Evolutionary conservation across 2,113 vertebrate species (phyloP).

Genomic region (Castor canadensis): DNA sequence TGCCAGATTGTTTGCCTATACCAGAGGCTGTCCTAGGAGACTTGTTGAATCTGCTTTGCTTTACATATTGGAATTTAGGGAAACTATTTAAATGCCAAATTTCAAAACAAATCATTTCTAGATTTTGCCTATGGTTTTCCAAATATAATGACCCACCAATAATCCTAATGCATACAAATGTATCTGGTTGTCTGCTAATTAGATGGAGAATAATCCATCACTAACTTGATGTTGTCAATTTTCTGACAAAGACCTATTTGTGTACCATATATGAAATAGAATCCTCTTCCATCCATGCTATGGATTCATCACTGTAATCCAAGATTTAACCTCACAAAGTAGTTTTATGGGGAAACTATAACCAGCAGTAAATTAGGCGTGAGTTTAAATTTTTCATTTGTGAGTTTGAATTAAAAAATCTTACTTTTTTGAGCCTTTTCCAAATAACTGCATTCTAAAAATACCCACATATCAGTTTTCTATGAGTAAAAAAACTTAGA

Average conservation of each 20-base stretch:
- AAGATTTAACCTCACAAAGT: not conserved
- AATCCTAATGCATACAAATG: not conserved
- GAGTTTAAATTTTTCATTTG: not conserved
- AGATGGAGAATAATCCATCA: conserved; percentile 14
- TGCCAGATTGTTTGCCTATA: conserved; percentile 68
- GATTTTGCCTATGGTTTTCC: not conserved
- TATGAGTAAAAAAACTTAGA: not conserved
- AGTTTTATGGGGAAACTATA: not conserved
- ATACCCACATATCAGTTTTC: not conserved
- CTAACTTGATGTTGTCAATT: not conserved
- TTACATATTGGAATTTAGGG: conserved; percentile 59
- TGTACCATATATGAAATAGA: not conserved
- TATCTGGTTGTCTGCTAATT: not conserved
- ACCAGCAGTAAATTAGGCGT: not conserved
- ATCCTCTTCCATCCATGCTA: not conserved
- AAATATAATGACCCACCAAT: not conserved
- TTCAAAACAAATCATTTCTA: not conserved
- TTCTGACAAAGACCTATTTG: not conserved
- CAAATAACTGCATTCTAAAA: not conserved
- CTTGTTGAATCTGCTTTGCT: conserved; percentile 61
- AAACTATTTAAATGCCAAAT: conserved; percentile 50
- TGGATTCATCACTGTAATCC: not conserved
- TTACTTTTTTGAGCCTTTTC: not conserved
- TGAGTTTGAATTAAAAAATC: not conserved
- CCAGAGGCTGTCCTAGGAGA: conserved; percentile 44